Percentiles rank a stretch among this genome's conserved stretches.
phyloP scores from a whole-genome alignment of 2,888 invertebrate species.

The Papilio elwesi region DNA sequence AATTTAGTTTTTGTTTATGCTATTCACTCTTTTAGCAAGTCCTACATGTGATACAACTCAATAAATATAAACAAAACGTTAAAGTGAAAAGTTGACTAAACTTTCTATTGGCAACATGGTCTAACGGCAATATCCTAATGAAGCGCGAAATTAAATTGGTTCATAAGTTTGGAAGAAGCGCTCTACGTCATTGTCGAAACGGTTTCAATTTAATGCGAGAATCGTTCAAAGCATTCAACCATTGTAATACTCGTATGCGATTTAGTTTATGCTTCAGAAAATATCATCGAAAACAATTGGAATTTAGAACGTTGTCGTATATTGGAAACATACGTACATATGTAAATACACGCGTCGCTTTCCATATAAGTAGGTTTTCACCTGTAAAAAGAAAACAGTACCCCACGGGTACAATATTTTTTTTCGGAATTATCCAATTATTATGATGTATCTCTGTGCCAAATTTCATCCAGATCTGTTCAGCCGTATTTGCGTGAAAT shows the following conservation, averaged over 20 bases:
- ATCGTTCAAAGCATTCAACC: constrained; percentile 19
- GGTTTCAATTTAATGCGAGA: constrained; percentile 26
- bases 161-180: constrained; percentile 14
- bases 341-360: too few relatives aligned
- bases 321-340: too few relatives aligned
- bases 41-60: too few relatives aligned
- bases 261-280: constrained; percentile 5
- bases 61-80: background rate
- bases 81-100: background rate
- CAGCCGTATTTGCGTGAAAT: too few relatives aligned
- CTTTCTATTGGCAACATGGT: background rate
- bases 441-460: too few relatives aligned
- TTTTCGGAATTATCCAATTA: too few relatives aligned
- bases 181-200: constrained; percentile 1
- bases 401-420: too few relatives aligned
- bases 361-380: too few relatives aligned
- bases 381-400: too few relatives aligned
- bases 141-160: constrained; percentile 21
- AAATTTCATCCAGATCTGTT: too few relatives aligned
- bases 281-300: constrained; percentile 5
- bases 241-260: background rate
- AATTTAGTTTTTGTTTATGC: too few relatives aligned
- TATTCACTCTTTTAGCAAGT: too few relatives aligned
- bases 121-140: background rate
- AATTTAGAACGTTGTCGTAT: background rate